Evolutionary conservation across 2,113 vertebrate species (phyloP).

Genomic region (Bostrychus sinensis): DNA sequence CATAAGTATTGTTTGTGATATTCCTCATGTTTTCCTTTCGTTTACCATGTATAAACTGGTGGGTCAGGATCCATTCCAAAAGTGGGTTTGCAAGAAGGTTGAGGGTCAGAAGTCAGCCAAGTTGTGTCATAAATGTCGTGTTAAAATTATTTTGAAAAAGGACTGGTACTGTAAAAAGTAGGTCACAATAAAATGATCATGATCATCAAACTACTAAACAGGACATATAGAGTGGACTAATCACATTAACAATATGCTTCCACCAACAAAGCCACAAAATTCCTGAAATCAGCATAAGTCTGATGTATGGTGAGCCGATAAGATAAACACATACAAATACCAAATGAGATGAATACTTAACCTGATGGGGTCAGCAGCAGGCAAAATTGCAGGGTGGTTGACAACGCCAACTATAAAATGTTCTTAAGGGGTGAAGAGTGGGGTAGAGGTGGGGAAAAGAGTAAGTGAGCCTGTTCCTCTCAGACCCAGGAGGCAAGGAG

Average conservation of each 20-base stretch:
- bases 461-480: constrained; percentile 56
- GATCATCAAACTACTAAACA: too few relatives aligned
- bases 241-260: constrained; percentile 48
- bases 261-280: constrained; percentile 51
- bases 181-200: too few relatives aligned
- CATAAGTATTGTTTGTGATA: too few relatives aligned
- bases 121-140: too few relatives aligned
- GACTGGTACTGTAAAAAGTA: too few relatives aligned
- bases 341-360: constrained; percentile 52
- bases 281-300: constrained; percentile 51
- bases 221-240: too few relatives aligned
- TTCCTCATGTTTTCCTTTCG: background rate
- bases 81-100: too few relatives aligned
- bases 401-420: constrained; percentile 35
- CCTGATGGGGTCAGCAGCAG: constrained; percentile 57
- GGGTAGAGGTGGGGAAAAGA: constrained; percentile 45
- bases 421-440: constrained; percentile 45
- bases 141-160: too few relatives aligned
- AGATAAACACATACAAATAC: constrained; percentile 54
- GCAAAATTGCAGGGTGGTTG: constrained; percentile 55
- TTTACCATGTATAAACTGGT: background rate
- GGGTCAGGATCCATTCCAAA: too few relatives aligned
- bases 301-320: constrained; percentile 46
- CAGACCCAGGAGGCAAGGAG: constrained; percentile 64
- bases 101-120: too few relatives aligned